phyloP scores from a whole-genome alignment of 2,113 vertebrate genomes.

The Thalassoma bifasciatum region DNA sequence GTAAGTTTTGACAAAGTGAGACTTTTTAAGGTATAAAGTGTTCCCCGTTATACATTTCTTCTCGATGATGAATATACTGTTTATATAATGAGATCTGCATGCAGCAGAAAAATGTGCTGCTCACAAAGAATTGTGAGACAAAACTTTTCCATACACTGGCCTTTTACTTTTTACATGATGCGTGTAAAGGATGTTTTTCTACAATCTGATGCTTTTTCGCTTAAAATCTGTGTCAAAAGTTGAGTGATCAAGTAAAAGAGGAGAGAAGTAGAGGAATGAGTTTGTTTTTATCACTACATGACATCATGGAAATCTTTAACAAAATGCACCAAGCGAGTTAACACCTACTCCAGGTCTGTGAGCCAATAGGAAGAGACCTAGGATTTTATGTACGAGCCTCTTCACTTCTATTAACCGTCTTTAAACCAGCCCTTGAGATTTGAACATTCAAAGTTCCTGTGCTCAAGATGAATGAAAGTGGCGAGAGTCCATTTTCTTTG shows the following conservation, averaged over 20 bases:
- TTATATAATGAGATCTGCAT: conserved; percentile 16
- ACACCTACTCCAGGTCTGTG: neutral
- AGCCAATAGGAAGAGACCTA: conserved; percentile 25
- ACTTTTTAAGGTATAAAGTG: conserved; percentile 47
- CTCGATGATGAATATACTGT: conserved; percentile 25
- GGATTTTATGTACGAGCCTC: neutral
- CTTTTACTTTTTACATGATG: conserved; percentile 16
- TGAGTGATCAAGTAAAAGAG: neutral
- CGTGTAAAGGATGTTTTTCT: conserved; percentile 19
- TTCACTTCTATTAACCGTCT: neutral
- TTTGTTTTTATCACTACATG: conserved; percentile 13
- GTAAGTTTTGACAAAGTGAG: conserved; percentile 33
- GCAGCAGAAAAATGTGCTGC: conserved; percentile 27
- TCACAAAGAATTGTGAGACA: conserved; percentile 11
- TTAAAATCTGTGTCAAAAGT: conserved; percentile 35
- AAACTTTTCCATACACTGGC: neutral
- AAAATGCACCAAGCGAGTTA: conserved; percentile 27
- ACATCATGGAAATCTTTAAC: conserved; percentile 41
- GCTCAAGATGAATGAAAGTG: neutral
- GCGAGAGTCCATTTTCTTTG: neutral
- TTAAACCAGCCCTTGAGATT: neutral
- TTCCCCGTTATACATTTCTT: conserved; percentile 46
- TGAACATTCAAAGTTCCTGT: neutral
- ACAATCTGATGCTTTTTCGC: neutral
- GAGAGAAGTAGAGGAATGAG: conserved; percentile 6